Percentiles rank a stretch among this genome's conserved stretches.
phyloP scores from a whole-genome alignment of 2,888 invertebrate genomes.

The Candidula unifasciata region DNA sequence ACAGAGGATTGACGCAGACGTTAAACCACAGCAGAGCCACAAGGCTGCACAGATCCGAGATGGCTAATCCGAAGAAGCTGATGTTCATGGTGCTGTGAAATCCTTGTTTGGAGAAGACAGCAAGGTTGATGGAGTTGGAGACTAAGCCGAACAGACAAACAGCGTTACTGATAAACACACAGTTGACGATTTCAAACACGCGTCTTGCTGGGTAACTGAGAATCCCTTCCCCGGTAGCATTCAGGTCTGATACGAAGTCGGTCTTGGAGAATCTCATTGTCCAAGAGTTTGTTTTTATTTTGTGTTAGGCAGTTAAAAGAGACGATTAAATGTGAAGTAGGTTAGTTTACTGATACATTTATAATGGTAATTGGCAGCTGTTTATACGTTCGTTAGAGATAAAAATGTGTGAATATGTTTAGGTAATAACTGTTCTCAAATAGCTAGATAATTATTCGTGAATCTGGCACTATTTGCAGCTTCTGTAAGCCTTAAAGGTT shows the following conservation, averaged over 20 bases:
- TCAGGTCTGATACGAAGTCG: not conserved
- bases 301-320: not conserved
- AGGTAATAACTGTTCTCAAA: no score
- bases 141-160: constrained; percentile 24
- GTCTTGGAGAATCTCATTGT: constrained; percentile 11
- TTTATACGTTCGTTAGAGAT: no score
- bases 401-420: no score
- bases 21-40: constrained; percentile 29
- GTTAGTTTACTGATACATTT: no score
- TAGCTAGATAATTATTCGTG: no score
- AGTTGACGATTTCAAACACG: constrained; percentile 27
- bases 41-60: constrained; percentile 33
- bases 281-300: not conserved
- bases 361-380: no score
- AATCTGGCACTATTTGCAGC: no score
- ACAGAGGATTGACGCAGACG: constrained; percentile 35
- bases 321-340: not conserved
- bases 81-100: constrained; percentile 36
- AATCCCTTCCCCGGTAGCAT: constrained; percentile 4
- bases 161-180: constrained; percentile 22
- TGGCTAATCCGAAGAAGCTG: constrained; percentile 21
- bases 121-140: constrained; percentile 14
- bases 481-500: no score
- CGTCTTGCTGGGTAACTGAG: not conserved
- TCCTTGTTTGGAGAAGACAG: constrained; percentile 23